Base-by-base conservation (phyloP, 2,797 vertebrate genomes). In the Sphenodon punctatus region DNA sequence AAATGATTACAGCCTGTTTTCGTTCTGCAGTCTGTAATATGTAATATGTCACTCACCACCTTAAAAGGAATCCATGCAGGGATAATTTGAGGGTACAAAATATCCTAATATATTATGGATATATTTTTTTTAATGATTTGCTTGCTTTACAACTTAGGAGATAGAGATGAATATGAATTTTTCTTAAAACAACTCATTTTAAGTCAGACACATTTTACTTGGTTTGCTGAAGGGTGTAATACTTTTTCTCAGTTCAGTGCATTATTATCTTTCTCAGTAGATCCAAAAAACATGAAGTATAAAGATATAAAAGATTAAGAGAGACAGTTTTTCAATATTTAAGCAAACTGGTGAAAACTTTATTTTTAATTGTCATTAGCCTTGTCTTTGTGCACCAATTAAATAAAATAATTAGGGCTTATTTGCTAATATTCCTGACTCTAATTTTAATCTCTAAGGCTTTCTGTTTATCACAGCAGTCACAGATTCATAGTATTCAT, bases 101-200 rank as follows among this genome's bases (percentile, higher is more conserved):
- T 6, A 34, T 77, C 43, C 8, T 42, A 34, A 12, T 59, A 64
- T 30, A 5, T 67, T 85, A 77, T 17, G 36, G 42, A 32, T 10
- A 11, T 63, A 32, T 19, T 66, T 85, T 1, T 88, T 88, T n/a
- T n/a, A 84, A 74, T 45, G 2, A 34, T 43, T 64, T 2, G 30
- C 49, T 69, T 9, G 1, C 65, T 89, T 77, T 89, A 78, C 63
- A 51, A 68, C 15, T 3, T 42, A 63, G 34, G 65, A 80, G 22
- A 8, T 43, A 78, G 17, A 78, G 83, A 70, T 66, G 1, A 39
- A 46, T 25, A 38, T 66, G 64, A 70, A 38, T 75, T 84, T 12
- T 70, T 67, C 63, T 80, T 45, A 45, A 51, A 73, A 71, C 43
- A 78, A 75, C 71, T 64, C 2, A 27, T 59, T 83, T 86, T 43